Percentiles rank a stretch among this genome's conserved stretches.
Conservation (phyloP, 1,140 invertebrate genomes). For the Lordiphosa mommai region DNA sequence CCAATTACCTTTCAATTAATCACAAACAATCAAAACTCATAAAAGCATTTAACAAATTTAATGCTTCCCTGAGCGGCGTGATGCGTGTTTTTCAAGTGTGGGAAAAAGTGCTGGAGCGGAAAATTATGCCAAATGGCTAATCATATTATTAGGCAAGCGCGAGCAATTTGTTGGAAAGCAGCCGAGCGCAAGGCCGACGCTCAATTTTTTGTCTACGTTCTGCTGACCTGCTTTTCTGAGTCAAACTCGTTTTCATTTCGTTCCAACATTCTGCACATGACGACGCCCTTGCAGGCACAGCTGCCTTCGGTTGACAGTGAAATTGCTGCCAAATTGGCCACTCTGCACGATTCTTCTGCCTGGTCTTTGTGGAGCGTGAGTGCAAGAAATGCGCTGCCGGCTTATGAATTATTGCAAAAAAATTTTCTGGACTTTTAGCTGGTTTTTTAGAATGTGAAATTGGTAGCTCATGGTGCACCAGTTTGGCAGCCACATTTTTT, state of each 20-base stretch:
- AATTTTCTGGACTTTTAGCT: constrained; percentile 68
- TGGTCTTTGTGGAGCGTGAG: constrained; percentile 38
- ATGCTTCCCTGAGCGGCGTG: constrained; percentile 51
- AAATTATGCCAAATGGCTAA: constrained; percentile 51
- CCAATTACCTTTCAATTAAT: constrained; percentile 73
- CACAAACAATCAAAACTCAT: constrained; percentile 42
- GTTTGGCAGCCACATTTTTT: constrained; percentile 57
- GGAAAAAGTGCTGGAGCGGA: constrained; percentile 66
- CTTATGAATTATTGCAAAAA: constrained; percentile 74
- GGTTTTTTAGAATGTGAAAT: constrained; percentile 75
- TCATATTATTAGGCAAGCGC: constrained; percentile 40
- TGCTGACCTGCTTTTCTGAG: constrained; percentile 61
- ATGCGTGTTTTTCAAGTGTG: constrained; percentile 58
- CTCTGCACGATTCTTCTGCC: constrained; percentile 42
- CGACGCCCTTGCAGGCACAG: constrained; percentile 56
- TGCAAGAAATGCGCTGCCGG: constrained; percentile 43
- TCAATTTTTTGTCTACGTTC: constrained; percentile 51
- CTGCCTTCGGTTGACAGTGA: constrained; percentile 59
- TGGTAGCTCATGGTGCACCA: constrained; percentile 50
- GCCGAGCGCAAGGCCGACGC: constrained; percentile 51
- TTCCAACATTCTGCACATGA: constrained; percentile 48
- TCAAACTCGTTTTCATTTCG: constrained; percentile 70
- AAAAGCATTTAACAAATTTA: constrained; percentile 39
- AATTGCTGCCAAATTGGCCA: constrained; percentile 62
- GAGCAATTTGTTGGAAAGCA: constrained; percentile 46